Percentiles rank a stretch among this genome's conserved stretches.
Conservation (phyloP, 2,113 vertebrate genomes). For the Syngnathus typhle region DNA sequence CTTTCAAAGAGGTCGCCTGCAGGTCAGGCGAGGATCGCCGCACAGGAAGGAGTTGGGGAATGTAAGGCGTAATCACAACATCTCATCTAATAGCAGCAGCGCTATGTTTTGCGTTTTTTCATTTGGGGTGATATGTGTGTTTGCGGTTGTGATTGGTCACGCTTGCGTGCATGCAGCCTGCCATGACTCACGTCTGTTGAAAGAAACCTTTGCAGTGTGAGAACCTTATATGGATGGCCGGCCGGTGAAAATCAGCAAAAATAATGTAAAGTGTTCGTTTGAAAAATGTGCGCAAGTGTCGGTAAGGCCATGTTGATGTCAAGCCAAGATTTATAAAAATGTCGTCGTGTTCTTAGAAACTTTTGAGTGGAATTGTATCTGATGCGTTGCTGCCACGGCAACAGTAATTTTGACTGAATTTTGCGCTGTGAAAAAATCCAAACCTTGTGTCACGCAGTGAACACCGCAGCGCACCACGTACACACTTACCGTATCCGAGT, state of each 20-base stretch:
- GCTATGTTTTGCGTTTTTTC: conserved; percentile 49
- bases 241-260: conserved; percentile 10
- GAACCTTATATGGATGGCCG: conserved; percentile 21
- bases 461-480: conserved; percentile 4
- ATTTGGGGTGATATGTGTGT: conserved; percentile 33
- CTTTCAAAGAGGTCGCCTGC: conserved; percentile 73
- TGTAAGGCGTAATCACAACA: conserved; percentile 72
- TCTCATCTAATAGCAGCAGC: conserved; percentile 62
- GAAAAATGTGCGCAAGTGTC: not conserved
- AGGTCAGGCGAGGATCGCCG: conserved; percentile 76
- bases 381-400: conserved; percentile 13
- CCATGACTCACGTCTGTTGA: conserved; percentile 47
- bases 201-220: conserved; percentile 34
- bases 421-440: conserved; percentile 7
- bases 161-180: conserved; percentile 45
- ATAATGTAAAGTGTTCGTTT: not conserved
- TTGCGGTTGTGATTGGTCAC: conserved; percentile 24
- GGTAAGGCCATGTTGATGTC: not conserved
- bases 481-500: not conserved
- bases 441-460: conserved; percentile 6
- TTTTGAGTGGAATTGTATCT: not conserved
- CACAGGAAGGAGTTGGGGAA: conserved; percentile 79
- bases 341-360: not conserved
- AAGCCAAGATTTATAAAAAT: not conserved
- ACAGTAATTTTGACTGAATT: not conserved